Evolutionary conservation across 2,797 vertebrate genomes (phyloP).

Genomic region (Fistularia commersonii): DNA sequence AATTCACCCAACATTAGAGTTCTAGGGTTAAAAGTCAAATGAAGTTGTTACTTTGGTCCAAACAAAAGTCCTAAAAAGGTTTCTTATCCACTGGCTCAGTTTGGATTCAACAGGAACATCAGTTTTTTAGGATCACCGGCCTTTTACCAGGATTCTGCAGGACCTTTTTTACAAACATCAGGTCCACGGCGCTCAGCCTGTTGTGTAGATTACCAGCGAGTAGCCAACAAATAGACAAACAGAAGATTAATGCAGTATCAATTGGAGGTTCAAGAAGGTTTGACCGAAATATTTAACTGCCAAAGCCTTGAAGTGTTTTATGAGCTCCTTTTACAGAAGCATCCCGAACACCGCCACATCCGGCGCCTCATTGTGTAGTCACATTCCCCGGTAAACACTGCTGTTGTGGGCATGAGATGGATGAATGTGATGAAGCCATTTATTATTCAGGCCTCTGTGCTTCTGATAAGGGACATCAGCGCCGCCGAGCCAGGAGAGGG

Average conservation of each 20-base stretch:
- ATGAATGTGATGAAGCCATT: conserved; percentile 51
- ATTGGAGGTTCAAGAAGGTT: background rate
- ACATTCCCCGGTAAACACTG: conserved; percentile 32
- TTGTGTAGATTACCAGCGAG: background rate
- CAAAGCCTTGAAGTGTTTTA: background rate
- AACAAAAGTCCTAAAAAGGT: too few relatives aligned
- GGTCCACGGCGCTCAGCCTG: too few relatives aligned
- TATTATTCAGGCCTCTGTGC: conserved; percentile 60
- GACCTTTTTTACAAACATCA: too few relatives aligned
- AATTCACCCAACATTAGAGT: too few relatives aligned
- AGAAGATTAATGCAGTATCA: conserved; percentile 6
- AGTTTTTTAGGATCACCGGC: too few relatives aligned
- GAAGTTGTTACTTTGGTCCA: too few relatives aligned
- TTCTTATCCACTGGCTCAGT: too few relatives aligned
- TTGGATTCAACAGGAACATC: too few relatives aligned
- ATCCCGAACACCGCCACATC: background rate
- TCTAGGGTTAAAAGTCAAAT: too few relatives aligned
- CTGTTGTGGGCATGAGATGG: conserved; percentile 30
- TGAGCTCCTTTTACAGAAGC: conserved; percentile 1
- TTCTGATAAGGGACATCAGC: conserved; percentile 45
- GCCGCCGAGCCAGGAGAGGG: conserved; percentile 14
- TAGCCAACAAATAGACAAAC: conserved; percentile 1
- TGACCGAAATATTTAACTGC: conserved; percentile 1
- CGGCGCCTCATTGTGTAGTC: background rate
- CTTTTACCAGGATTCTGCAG: too few relatives aligned